Base-by-base conservation (phyloP, 1,140 invertebrate genomes). In the Bicyclus anynana region DNA sequence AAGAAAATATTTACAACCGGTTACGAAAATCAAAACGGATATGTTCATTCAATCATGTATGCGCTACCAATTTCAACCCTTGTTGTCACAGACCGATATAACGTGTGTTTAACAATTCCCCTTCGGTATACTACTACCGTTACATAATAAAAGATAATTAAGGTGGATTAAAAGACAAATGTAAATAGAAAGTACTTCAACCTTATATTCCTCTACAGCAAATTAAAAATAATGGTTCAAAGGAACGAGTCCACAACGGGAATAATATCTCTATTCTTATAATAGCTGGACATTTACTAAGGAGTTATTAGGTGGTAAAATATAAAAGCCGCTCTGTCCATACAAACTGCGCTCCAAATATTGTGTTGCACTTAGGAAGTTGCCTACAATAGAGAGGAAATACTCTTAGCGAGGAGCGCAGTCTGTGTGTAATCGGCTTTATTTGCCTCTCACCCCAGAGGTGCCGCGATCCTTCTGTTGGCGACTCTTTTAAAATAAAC, bases 351-450 rank as follows among this genome's bases (percentile, higher is more conserved):
- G 50, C 51, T 62, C 60, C 27, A 70, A 77, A 78, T 80, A 74
- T 72, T 65, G 66, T 59, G 17, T 57, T 56, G 53, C 51, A 67
- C 54, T 64, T 60, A 65, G 65, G 52, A 59, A 53, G 63, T 69
- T 67, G 38, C 59, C 54, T 54, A 80, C 75, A 78, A 81, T 79
- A 56, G 67, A 60, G 49, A 65, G 65, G 65, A 70, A 80, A 80
- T 74, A 72, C 64, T 67, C 72, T 71, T 67, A 55, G 66, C 56
- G 54, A 65, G 66, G 52, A 74, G 65, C 74, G 65, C 70, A 69
- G 72, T 74, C 72, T 67, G 65, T 79, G 68, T 83, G 75, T 82
- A 85, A 85, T 80, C 81, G 74, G 79, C 77, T 84, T 84, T 82
- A 71, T 72, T 77, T 71, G 52, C 67, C 63, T 71, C 67, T 65